Conservation (phyloP, 2,113 vertebrate species). For the Lates calcarifer region DNA sequence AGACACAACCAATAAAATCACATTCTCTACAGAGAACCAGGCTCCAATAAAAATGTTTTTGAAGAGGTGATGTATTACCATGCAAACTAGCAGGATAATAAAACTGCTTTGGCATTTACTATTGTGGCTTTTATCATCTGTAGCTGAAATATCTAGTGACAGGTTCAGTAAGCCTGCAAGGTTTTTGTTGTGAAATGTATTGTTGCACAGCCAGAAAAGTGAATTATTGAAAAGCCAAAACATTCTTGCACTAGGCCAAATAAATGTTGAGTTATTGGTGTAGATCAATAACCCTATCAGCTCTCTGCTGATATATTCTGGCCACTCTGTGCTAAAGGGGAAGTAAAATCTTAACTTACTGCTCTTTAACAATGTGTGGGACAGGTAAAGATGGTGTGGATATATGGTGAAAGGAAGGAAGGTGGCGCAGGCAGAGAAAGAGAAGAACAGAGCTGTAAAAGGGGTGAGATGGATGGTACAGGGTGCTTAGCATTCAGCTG, state of each 20-base stretch:
- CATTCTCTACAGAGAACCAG: neutral
- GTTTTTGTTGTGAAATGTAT: constrained; percentile 33
- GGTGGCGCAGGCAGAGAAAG: neutral
- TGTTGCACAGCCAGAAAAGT: constrained; percentile 18
- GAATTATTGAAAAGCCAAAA: constrained; percentile 53
- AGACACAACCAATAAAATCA: constrained; percentile 17
- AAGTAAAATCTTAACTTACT: constrained; percentile 26
- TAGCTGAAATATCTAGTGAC: constrained; percentile 28
- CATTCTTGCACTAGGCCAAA: constrained; percentile 20
- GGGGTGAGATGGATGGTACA: constrained; percentile 26
- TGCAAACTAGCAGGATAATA: constrained; percentile 19
- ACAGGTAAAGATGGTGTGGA: constrained; percentile 40
- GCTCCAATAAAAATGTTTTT: constrained; percentile 10
- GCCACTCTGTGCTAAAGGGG: constrained; percentile 41
- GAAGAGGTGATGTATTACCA: constrained; percentile 13
- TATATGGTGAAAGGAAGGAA: constrained; percentile 15
- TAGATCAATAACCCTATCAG: constrained; percentile 67
- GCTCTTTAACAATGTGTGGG: constrained; percentile 44
- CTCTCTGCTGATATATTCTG: constrained; percentile 40
- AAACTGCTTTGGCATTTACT: constrained; percentile 8
- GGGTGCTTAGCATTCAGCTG: constrained; percentile 46
- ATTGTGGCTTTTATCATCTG: constrained; percentile 20
- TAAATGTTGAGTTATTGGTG: constrained; percentile 62
- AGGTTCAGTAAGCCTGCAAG: constrained; percentile 10
- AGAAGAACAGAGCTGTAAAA: constrained; percentile 37